Percentiles rank a stretch among this genome's conserved stretches.
Conservation (phyloP, 2,888 invertebrate species). For the Pammene aurita region DNA sequence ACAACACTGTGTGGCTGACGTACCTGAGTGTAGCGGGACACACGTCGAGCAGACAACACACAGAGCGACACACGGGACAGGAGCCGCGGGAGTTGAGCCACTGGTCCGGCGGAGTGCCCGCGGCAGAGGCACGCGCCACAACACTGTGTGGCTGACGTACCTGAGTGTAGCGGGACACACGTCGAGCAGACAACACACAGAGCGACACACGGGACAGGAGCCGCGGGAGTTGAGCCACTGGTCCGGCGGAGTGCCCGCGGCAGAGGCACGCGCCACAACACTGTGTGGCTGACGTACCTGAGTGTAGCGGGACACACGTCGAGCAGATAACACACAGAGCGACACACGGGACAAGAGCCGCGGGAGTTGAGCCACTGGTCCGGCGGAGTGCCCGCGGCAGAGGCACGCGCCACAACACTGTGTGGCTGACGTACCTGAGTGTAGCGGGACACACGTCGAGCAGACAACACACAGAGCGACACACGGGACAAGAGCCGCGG, state of each 20-base stretch:
- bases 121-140: too few species aligned
- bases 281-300: slow-evolving; percentile 85
- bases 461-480: slow-evolving; percentile 19
- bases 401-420: too few species aligned
- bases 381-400: too few species aligned
- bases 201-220: slow-evolving; percentile 16
- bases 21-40: slow-evolving; percentile 86
- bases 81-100: too few species aligned
- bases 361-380: slow-evolving; percentile 71
- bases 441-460: slow-evolving; percentile 81
- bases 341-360: slow-evolving; percentile 4
- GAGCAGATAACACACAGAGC: slow-evolving; percentile 84
- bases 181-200: slow-evolving; percentile 22
- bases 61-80: slow-evolving; percentile 7
- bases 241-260: slow-evolving; percentile 76
- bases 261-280: too few species aligned
- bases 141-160: background rate
- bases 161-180: slow-evolving; percentile 81
- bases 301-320: slow-evolving; percentile 70
- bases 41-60: slow-evolving; percentile 16
- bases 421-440: background rate
- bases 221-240: background rate
- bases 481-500: slow-evolving; percentile 5
- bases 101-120: too few species aligned
- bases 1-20: slow-evolving; percentile 71